A percentile compares a stretch with the other conserved stretches of the same genome.
Evolutionary conservation across 2,113 vertebrate species (phyloP).

Genomic region (Triplophysa rosa): DNA sequence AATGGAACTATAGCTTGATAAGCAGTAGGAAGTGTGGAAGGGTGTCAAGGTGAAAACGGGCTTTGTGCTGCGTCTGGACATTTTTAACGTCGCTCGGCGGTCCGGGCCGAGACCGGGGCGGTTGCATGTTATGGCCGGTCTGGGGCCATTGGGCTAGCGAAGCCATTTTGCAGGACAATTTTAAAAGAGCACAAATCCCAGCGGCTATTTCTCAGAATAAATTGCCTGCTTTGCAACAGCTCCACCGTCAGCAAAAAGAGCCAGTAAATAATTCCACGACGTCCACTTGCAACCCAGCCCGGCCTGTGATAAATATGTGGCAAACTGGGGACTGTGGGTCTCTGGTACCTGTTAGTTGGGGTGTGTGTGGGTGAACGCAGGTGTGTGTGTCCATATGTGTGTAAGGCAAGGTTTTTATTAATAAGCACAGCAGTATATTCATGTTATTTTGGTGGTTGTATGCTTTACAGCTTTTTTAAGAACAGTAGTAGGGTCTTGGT

Average conservation of each 20-base stretch:
- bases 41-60: slow-evolving; percentile 46
- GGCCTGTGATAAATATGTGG: slow-evolving; percentile 51
- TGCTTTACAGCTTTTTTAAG: background rate
- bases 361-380: slow-evolving; percentile 1
- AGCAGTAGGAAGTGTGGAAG: slow-evolving; percentile 37
- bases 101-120: background rate
- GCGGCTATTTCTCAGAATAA: slow-evolving; percentile 51
- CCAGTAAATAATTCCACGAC: slow-evolving; percentile 47
- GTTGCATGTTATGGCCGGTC: slow-evolving; percentile 15
- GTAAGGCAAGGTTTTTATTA: slow-evolving; percentile 12
- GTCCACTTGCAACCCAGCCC: slow-evolving; percentile 37
- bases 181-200: slow-evolving; percentile 51
- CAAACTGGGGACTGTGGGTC: slow-evolving; percentile 38
- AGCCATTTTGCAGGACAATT: slow-evolving; percentile 46
- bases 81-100: slow-evolving; percentile 40
- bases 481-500: background rate
- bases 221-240: slow-evolving; percentile 50
- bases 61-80: slow-evolving; percentile 41
- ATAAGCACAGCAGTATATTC: background rate
- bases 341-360: slow-evolving; percentile 34
- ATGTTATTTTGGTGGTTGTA: background rate
- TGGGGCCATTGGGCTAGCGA: slow-evolving; percentile 31
- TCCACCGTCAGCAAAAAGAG: slow-evolving; percentile 54
- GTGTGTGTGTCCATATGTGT: slow-evolving; percentile 7
- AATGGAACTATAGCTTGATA: slow-evolving; percentile 42